Evolutionary conservation across 2,113 vertebrate genomes (phyloP).

Genomic region (Oncorhynchus clarkii): DNA sequence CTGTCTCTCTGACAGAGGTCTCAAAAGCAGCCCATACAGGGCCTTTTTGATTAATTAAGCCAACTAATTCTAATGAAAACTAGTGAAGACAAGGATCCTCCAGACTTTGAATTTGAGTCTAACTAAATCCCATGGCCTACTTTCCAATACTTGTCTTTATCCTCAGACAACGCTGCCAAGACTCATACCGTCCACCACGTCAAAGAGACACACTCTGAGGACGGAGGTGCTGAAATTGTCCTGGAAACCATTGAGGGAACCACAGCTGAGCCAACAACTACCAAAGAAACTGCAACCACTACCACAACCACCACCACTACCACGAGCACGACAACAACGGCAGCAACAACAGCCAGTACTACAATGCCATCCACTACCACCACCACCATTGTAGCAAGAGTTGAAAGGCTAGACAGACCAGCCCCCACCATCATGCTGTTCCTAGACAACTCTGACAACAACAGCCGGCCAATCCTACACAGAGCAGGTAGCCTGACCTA

Average conservation of each 20-base stretch:
- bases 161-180: conserved; percentile 74
- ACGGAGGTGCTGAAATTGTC: conserved; percentile 57
- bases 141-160: neutral
- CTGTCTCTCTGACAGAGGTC: neutral
- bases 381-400: conserved; percentile 29
- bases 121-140: conserved; percentile 1
- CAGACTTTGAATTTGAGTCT: neutral
- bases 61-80: conserved; percentile 1
- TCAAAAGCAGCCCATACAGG: neutral
- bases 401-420: conserved; percentile 48
- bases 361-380: conserved; percentile 37
- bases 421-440: conserved; percentile 62
- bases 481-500: conserved; percentile 62
- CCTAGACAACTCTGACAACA: conserved; percentile 71
- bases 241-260: conserved; percentile 51
- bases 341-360: conserved; percentile 18
- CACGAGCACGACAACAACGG: conserved; percentile 17
- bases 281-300: conserved; percentile 20
- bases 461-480: conserved; percentile 62
- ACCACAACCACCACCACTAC: conserved; percentile 29
- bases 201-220: conserved; percentile 65
- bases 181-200: conserved; percentile 58
- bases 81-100: neutral
- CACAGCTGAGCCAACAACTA: neutral
- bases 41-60: neutral